A percentile compares a stretch with the other conserved stretches of the same genome.
Evolutionary conservation across 2,113 vertebrate species (phyloP).

Genomic region (Grammomys surdaster): DNA sequence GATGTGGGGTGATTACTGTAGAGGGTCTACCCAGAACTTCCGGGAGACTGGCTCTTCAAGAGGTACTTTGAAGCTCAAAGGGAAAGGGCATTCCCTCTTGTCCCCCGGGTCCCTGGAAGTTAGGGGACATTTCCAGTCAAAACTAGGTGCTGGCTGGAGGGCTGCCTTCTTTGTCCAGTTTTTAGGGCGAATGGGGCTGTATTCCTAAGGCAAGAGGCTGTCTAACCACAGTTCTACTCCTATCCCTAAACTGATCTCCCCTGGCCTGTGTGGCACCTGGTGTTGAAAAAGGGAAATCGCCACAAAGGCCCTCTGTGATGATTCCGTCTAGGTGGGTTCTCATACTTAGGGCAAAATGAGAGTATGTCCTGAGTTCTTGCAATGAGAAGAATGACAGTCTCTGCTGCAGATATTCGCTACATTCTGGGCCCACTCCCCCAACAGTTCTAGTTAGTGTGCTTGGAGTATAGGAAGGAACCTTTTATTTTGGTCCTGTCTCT

Average conservation of each 20-base stretch:
- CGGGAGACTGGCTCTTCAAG: background rate
- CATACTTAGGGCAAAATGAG: background rate
- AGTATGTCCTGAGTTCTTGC: background rate
- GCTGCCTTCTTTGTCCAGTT: background rate
- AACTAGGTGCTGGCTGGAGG: background rate
- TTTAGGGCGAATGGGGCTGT: background rate
- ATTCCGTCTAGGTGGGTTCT: background rate
- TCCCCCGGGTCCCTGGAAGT: background rate
- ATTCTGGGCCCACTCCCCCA: too few species aligned
- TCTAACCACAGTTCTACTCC: background rate
- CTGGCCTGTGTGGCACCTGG: background rate
- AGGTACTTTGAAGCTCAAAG: background rate
- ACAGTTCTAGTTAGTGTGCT: background rate
- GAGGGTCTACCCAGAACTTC: slow-evolving; percentile 42
- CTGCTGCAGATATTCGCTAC: background rate
- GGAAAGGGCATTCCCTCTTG: background rate
- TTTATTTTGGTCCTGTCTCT: background rate
- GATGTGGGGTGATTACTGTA: background rate
- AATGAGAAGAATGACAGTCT: background rate
- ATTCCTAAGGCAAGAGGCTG: background rate
- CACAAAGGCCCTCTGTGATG: background rate
- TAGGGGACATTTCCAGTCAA: background rate
- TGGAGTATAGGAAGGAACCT: background rate
- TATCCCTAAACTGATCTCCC: background rate
- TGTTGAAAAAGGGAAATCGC: background rate